These are phyloP conservation scores for Cyphomyrus plagiostoma DNA, from an alignment of 2,113 vertebrate genomes.

Conservation along the genomic window DNA sequence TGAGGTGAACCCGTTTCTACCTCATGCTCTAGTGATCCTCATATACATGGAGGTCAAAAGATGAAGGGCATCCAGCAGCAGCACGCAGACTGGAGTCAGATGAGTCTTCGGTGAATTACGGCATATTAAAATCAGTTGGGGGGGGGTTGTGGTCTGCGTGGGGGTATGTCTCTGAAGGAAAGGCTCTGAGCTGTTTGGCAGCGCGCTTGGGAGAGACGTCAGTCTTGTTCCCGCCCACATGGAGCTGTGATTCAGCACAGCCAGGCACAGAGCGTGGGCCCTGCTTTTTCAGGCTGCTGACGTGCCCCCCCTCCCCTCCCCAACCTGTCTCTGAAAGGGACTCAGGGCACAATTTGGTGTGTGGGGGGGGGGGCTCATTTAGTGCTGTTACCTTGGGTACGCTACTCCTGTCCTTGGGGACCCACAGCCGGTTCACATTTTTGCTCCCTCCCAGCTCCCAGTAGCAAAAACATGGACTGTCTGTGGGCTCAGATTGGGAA, in stretches of 20 bases:
- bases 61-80: not conserved
- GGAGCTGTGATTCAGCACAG: conserved; percentile 9
- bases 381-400: not conserved
- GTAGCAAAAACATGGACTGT: not conserved
- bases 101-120: not conserved
- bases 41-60: not conserved
- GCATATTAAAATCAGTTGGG: not conserved
- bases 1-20: not conserved
- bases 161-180: conserved; percentile 8
- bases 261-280: conserved; percentile 13
- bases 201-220: not conserved
- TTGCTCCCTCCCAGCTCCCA: not conserved
- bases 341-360: not conserved
- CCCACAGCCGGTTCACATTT: not conserved
- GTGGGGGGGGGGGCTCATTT: not conserved
- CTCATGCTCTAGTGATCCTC: not conserved
- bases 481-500: not conserved
- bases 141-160: not conserved
- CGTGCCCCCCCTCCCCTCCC: not conserved
- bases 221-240: conserved; percentile 14
- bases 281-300: conserved; percentile 13
- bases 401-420: not conserved
- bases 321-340: not conserved
- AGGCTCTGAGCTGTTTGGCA: not conserved
- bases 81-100: not conserved